These are phyloP conservation scores for Ctenopoma kingsleyae DNA, from an alignment of 2,797 vertebrate species.

Conservation along the genomic window DNA sequence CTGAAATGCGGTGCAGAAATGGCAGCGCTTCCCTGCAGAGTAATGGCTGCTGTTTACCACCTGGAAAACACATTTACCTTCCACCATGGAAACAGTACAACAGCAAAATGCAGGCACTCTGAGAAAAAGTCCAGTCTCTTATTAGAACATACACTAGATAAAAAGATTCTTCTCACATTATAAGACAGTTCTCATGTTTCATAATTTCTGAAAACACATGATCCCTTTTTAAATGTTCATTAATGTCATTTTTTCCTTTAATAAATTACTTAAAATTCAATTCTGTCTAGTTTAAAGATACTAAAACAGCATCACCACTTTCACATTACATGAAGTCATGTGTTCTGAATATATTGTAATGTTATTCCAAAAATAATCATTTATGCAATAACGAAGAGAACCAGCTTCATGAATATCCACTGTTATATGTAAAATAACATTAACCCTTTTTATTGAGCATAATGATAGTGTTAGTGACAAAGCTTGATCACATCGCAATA, in stretches of 20 bases:
- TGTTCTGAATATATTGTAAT: too few species aligned
- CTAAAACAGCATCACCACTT: too few species aligned
- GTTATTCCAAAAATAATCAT: neutral
- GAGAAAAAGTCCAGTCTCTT: neutral
- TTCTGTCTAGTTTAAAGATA: too few species aligned
- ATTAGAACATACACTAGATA: neutral
- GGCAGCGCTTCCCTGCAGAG: neutral
- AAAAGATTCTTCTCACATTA: too few species aligned
- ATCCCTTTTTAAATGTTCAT: too few species aligned
- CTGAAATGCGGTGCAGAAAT: conserved; percentile 19
- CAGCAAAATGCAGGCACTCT: neutral
- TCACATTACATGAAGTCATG: too few species aligned
- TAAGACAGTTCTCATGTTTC: too few species aligned
- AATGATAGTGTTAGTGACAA: conserved; percentile 7
- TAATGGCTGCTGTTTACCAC: neutral
- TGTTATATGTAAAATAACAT: neutral
- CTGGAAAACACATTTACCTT: neutral
- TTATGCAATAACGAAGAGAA: neutral
- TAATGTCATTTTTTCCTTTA: too few species aligned
- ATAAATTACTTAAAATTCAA: too few species aligned
- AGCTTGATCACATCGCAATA: neutral
- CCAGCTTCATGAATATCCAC: neutral
- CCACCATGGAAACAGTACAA: neutral
- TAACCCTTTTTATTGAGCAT: conserved; percentile 7
- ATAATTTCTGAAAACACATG: too few species aligned